These are phyloP conservation scores for Hoplodrina ambigua DNA, from an alignment of 2,888 invertebrate species.

Conservation along the genomic window DNA sequence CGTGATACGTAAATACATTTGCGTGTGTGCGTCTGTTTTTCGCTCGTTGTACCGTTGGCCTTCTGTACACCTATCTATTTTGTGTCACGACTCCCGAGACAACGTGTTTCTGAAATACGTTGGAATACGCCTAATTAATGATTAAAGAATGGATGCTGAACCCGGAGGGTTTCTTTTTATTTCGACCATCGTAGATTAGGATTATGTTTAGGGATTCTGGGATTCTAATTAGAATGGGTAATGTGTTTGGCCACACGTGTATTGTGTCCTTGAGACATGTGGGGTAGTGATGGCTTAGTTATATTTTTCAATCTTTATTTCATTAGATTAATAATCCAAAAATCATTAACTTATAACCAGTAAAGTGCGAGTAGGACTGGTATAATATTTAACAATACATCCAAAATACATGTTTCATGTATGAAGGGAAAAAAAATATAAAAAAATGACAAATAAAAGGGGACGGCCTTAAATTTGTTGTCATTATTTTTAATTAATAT, in stretches of 20 bases:
- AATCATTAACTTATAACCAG: no score
- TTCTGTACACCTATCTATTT: constrained; percentile 15
- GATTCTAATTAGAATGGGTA: constrained; percentile 18
- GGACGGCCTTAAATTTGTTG: no score
- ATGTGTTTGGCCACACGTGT: neutral
- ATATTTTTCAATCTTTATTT: no score
- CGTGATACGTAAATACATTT: neutral
- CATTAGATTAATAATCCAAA: no score
- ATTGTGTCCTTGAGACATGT: neutral
- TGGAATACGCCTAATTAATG: constrained; percentile 49
- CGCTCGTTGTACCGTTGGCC: neutral
- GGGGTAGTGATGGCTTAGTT: neutral
- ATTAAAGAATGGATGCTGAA: constrained; percentile 42
- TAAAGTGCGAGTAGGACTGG: no score
- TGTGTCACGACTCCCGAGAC: constrained; percentile 5
- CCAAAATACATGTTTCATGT: no score
- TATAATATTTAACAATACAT: no score
- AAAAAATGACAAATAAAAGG: no score
- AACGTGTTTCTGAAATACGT: constrained; percentile 47
- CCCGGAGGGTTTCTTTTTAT: constrained; percentile 17
- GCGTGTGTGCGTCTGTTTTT: neutral
- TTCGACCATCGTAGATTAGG: constrained; percentile 24
- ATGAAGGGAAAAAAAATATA: no score
- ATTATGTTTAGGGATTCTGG: constrained; percentile 19
- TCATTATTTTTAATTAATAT: no score